These are phyloP conservation scores for Coluber constrictor DNA, from an alignment of 2,797 vertebrate genomes.

Conservation along the genomic window DNA sequence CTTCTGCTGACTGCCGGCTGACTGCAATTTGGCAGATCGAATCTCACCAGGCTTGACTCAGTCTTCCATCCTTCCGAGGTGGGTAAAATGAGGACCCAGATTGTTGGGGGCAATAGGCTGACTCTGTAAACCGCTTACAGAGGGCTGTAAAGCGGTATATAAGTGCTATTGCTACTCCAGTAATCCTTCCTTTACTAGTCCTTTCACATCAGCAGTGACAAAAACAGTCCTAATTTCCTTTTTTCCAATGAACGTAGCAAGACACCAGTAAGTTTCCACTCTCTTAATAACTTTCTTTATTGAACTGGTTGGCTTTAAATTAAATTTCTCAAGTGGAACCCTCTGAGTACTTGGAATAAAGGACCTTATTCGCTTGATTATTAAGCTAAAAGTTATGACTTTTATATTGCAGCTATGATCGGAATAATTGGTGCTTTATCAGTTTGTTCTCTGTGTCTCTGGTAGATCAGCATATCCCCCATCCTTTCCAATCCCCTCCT, in stretches of 20 bases:
- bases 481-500: not conserved
- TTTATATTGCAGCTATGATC: not conserved
- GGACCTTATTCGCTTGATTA: not conserved
- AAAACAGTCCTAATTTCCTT: not conserved
- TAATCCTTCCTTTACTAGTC: not conserved
- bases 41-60: too few relatives aligned
- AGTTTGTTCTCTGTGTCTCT: not conserved
- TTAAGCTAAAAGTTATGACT: conserved; percentile 20
- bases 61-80: too few relatives aligned
- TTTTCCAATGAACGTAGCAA: not conserved
- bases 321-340: conserved; percentile 19
- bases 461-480: not conserved
- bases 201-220: not conserved
- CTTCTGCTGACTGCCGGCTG: too few relatives aligned
- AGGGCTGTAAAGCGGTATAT: too few relatives aligned
- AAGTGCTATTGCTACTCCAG: not conserved
- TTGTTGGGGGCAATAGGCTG: too few relatives aligned
- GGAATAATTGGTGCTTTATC: conserved; percentile 13
- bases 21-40: too few relatives aligned
- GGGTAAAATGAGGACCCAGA: too few relatives aligned
- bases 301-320: conserved; percentile 13
- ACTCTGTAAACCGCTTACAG: too few relatives aligned
- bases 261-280: not conserved
- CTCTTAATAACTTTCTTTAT: conserved; percentile 10
- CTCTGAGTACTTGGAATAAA: conserved; percentile 4